These are phyloP conservation scores for Neodiprion fabricii DNA, from an alignment of 1,140 invertebrate genomes.

Conservation along the genomic window DNA sequence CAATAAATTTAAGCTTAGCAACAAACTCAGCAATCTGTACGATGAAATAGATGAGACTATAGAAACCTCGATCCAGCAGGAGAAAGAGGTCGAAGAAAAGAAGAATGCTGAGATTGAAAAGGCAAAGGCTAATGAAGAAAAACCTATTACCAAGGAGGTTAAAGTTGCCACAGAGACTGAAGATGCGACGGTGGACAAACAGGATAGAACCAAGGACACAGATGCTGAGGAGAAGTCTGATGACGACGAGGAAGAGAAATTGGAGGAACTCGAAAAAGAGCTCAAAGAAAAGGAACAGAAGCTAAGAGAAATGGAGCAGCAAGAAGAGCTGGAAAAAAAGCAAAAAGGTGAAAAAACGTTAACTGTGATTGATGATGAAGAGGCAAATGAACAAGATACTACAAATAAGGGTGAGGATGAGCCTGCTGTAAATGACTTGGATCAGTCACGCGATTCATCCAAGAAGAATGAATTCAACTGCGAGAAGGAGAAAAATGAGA, in stretches of 20 bases:
- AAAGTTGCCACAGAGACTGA: background rate
- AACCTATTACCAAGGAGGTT: no score
- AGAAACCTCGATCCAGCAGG: conserved; percentile 35
- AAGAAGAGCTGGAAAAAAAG: conserved; percentile 8
- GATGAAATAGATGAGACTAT: conserved; percentile 48
- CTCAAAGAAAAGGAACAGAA: conserved; percentile 14
- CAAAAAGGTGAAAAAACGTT: conserved; percentile 1
- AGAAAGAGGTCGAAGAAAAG: conserved; percentile 34
- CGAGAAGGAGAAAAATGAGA: background rate
- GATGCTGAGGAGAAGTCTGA: conserved; percentile 10
- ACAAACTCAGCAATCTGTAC: conserved; percentile 51
- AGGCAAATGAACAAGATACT: background rate
- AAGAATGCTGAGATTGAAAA: background rate
- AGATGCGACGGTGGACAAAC: conserved; percentile 19
- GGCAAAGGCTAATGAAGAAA: background rate
- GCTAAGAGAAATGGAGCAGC: conserved; percentile 11
- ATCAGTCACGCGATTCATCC: background rate
- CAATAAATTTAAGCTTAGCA: conserved; percentile 50
- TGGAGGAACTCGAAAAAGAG: conserved; percentile 12
- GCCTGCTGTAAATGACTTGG: background rate
- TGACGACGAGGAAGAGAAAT: conserved; percentile 23
- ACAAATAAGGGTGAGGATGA: background rate
- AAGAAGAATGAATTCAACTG: conserved; percentile 14
- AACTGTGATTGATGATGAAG: background rate
- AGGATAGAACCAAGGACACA: conserved; percentile 18